Base-by-base conservation (phyloP, 2,888 invertebrate genomes). In the Tridacna crocea region DNA sequence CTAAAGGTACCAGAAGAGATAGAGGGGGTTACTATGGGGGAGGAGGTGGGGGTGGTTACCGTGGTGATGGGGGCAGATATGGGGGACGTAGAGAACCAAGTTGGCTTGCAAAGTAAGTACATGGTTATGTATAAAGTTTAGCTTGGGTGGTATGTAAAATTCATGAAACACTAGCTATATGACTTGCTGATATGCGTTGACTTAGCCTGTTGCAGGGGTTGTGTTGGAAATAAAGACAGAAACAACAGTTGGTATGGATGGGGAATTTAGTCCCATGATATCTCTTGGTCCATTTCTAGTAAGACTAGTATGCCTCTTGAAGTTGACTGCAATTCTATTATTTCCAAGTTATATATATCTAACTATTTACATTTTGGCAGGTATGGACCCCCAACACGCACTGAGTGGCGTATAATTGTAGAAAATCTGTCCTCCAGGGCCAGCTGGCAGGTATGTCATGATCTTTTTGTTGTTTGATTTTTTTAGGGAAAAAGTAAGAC, bases 371-470 rank as follows among this genome's bases (percentile, higher is more conserved):
- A 27, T 65, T 36, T 27, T 24, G 17, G 17, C 65, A 98, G 98
- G 95, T 99, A 99, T 95, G 99, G 87, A n/a, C 84, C 87, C 13
- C 87, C 87, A 46, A 99, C 98, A 91, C 96, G 99, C 92, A 99
- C 99, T 91, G 98, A 99, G 36, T 95, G 98, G 95, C 97, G 99
- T 90, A 96, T 99, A 88, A 97, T 98, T 94, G 98, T 99, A 91
- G 99, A 99, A 95, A 99, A 99, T 95, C 96, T 99, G 88, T 99
- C 99, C 89, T 98, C 98, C 94, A 97, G 99, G 92, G 98, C 99
- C 94, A 99, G 99, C 96, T 99, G 99, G 99, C 99, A 99, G 98
- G 99, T 99, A 97, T 96, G 75, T 47, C 10, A 8, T 51, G 12
- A 24, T n/a, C 68, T 36, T 36, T 36, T 36, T 36, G 2, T 36